phyloP scores from a whole-genome alignment of 2,888 invertebrate species.

The Iselma pallidipennis region DNA sequence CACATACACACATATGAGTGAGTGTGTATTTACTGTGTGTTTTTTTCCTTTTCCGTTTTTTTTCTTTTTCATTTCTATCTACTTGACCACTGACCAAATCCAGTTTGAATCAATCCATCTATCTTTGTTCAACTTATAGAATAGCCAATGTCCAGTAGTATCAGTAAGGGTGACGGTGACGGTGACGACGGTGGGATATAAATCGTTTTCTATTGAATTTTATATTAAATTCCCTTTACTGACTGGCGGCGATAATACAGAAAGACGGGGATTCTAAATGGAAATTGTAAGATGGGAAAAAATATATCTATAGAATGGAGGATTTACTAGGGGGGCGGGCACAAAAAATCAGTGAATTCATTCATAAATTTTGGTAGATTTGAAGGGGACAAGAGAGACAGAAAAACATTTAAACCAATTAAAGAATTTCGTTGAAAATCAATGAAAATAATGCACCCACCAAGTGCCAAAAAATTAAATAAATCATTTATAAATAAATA shows the following conservation, averaged over 20 bases:
- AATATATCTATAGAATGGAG: too few species aligned
- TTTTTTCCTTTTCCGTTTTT: constrained; percentile 14
- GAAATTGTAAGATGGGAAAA: too few species aligned
- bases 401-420: too few species aligned
- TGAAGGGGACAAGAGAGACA: too few species aligned
- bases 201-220: not conserved
- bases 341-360: not conserved
- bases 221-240: too few species aligned
- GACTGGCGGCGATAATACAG: not conserved
- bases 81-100: constrained; percentile 16
- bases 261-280: not conserved
- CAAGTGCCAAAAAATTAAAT: too few species aligned
- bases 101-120: constrained; percentile 2
- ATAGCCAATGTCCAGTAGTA: constrained; percentile 11
- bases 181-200: not conserved
- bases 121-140: constrained; percentile 10
- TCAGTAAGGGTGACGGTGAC: not conserved
- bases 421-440: too few species aligned
- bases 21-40: too few species aligned
- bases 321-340: too few species aligned
- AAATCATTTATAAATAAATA: too few species aligned
- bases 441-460: too few species aligned
- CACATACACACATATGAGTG: not conserved
- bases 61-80: constrained; percentile 10
- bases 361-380: not conserved